Evolutionary conservation across 2,888 invertebrate species (phyloP).

Genomic region (Penaeus monodon): DNA sequence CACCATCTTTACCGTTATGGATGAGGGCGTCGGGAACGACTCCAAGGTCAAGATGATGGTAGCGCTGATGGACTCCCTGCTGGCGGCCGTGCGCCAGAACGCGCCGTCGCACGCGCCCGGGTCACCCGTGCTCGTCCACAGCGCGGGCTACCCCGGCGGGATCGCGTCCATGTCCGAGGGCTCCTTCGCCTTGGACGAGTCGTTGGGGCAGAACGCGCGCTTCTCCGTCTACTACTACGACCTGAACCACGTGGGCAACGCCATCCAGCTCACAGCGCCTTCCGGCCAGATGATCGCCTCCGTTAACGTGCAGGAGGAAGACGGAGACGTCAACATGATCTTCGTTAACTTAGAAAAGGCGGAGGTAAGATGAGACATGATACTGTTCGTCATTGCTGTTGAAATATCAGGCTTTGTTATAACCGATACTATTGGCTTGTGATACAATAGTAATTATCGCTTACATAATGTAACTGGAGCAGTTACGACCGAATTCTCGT

Average conservation of each 20-base stretch:
- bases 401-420: no score
- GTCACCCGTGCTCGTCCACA: conserved; percentile 59
- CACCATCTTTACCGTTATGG: conserved; percentile 60
- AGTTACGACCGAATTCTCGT: neutral
- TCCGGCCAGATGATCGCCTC: conserved; percentile 49
- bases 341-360: conserved; percentile 62
- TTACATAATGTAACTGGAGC: neutral
- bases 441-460: neutral
- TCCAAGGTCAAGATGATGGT: conserved; percentile 64
- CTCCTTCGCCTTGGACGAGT: conserved; percentile 59
- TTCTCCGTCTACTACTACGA: conserved; percentile 65
- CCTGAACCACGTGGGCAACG: conserved; percentile 63
- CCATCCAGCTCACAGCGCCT: conserved; percentile 63
- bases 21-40: conserved; percentile 63
- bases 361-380: conserved; percentile 42
- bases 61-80: conserved; percentile 61
- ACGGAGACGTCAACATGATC: conserved; percentile 63
- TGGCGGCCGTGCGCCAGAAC: conserved; percentile 49
- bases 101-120: conserved; percentile 39
- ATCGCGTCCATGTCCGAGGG: conserved; percentile 64
- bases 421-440: no score
- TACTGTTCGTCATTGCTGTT: neutral
- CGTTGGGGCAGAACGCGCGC: conserved; percentile 59
- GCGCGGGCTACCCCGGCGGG: conserved; percentile 59
- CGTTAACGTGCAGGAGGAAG: conserved; percentile 61